Evolutionary conservation across 2,797 vertebrate genomes (phyloP), one percentile per base, ranked within the genome.

Genomic region (Bradypodion pumilum): DNA sequence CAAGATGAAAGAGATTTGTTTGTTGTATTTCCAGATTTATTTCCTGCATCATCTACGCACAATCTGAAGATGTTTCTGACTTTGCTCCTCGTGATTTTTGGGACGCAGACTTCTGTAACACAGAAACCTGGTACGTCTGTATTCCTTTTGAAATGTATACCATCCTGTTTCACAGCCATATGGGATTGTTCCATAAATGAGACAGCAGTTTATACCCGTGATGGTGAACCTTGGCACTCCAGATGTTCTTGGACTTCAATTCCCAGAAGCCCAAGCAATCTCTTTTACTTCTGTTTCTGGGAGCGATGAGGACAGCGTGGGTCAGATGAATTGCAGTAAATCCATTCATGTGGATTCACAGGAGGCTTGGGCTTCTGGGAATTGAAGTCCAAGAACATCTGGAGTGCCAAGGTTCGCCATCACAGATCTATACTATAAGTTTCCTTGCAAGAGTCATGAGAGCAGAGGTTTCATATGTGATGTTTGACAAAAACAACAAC

Each of bases 11-110:
- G 19, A 25, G 12, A 10, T 60, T 76, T 60, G 25, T 46, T 65
- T 37, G 23, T 44, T 46, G 0, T 65, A 56, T 66, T 42, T 46
- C 65, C 75, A 85, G 84, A 70, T 81, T 59, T 77, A 62, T 85
- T 13, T 63, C 79, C 21, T 32, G 79, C 40, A 69, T n/a, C 65
- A 70, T 76, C 73, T 62, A 23, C 59, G 5, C n/a, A 15, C 84
- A 81, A 40, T 40, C 15, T 75, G 84, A 85, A 85, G 79, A 85
- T 85, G 84, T 49, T 81, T 85, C 65, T 81, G 65, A 60, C 32
- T 77, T 72, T 81, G 12, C 27, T 85, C 1, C 78, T 85, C 44
- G 10, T 85, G 76, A 76, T 76, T 63, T 42, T 77, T 70, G 78
- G 84, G 8, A 70, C 32, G 46, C 73, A 81, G 32, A 76, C 52